A percentile compares a stretch with the other conserved stretches of the same genome.
phyloP scores from a whole-genome alignment of 2,888 invertebrate species.

The Eupeodes luniger region DNA sequence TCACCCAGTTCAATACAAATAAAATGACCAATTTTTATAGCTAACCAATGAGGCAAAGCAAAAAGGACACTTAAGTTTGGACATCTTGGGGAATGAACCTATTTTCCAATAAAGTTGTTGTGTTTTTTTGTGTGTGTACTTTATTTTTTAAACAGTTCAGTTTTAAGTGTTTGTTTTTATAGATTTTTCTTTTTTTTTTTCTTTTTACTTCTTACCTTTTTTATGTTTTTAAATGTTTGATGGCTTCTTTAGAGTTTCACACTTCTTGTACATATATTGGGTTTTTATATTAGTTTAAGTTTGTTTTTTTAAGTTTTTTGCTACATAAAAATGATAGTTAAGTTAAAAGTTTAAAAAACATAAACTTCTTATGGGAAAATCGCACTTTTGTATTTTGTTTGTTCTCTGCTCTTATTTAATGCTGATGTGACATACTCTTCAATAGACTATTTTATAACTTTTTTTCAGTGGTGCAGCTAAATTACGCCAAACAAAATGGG shows the following conservation, averaged over 20 bases:
- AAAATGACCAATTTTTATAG: slow-evolving; percentile 66
- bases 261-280: neutral
- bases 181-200: neutral
- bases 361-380: neutral
- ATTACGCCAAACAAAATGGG: too few species aligned
- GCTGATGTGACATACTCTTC: too few species aligned
- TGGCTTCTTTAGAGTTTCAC: slow-evolving; percentile 14
- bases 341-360: neutral
- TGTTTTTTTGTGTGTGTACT: neutral
- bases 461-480: too few species aligned
- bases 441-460: too few species aligned
- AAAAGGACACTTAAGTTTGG: slow-evolving; percentile 27
- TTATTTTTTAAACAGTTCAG: neutral
- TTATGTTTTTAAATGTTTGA: neutral
- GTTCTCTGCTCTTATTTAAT: too few species aligned
- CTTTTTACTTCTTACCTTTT: neutral
- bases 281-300: neutral
- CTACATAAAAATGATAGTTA: neutral
- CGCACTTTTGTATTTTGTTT: too few species aligned
- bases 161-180: slow-evolving; percentile 5
- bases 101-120: slow-evolving; percentile 19
- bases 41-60: slow-evolving; percentile 58
- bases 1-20: slow-evolving; percentile 30
- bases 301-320: neutral
- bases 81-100: slow-evolving; percentile 16